phyloP scores from a whole-genome alignment of 2,797 vertebrate species.

The Alfaro cultratus region DNA sequence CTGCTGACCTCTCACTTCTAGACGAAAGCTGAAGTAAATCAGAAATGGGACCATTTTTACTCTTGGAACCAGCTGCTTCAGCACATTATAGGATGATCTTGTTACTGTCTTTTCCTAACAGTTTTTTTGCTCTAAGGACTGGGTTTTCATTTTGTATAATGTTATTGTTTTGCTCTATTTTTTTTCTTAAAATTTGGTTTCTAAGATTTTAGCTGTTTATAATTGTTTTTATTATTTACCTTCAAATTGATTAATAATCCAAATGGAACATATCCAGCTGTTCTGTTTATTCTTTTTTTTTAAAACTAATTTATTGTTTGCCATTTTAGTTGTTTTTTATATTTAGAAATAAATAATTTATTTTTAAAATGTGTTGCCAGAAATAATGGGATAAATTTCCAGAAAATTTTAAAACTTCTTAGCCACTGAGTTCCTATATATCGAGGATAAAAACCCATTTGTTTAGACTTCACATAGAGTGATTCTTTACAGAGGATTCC shows the following conservation, averaged over 20 bases:
- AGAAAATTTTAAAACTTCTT: neutral
- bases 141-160: neutral
- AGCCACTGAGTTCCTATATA: neutral
- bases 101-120: neutral
- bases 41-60: neutral
- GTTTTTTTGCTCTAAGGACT: neutral
- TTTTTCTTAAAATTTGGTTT: too few species aligned
- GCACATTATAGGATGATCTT: neutral
- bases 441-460: neutral
- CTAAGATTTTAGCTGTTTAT: too few species aligned
- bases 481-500: neutral
- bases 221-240: too few species aligned
- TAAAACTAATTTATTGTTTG: too few species aligned
- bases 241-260: too few species aligned
- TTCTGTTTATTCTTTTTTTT: too few species aligned
- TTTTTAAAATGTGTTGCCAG: too few species aligned
- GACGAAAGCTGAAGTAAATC: neutral
- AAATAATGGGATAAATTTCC: neutral
- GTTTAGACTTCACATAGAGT: neutral
- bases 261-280: too few species aligned
- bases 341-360: too few species aligned
- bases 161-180: neutral
- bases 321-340: too few species aligned
- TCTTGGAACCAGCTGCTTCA: neutral
- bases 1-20: neutral